Evolutionary conservation across 2,888 invertebrate species (phyloP).

Genomic region (Julus scanicus): DNA sequence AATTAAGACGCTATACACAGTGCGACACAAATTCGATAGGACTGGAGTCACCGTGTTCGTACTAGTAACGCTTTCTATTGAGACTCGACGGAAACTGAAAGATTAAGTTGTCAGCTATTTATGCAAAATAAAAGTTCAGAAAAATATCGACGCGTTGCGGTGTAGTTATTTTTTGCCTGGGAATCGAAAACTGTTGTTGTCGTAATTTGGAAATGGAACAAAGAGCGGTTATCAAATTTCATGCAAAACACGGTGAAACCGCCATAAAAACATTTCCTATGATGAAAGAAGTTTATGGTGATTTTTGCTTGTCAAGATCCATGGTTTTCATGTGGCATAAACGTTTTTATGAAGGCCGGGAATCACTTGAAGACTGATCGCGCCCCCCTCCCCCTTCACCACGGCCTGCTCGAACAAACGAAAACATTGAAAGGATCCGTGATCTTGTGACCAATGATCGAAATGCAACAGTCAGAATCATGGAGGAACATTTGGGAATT

Average conservation of each 20-base stretch:
- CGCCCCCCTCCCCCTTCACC: conserved; percentile 52
- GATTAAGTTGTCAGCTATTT: too few relatives aligned
- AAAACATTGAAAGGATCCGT: conserved; percentile 58
- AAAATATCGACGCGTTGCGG: too few relatives aligned
- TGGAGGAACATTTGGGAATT: conserved; percentile 46
- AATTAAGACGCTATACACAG: too few relatives aligned
- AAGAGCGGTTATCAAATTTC: conserved; percentile 56
- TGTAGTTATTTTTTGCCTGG: too few relatives aligned
- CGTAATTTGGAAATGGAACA: conserved; percentile 53
- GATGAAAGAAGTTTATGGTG: conserved; percentile 36
- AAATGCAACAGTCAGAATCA: conserved; percentile 57
- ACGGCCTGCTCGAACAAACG: conserved; percentile 57
- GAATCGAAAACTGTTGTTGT: too few relatives aligned
- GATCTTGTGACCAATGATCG: conserved; percentile 56
- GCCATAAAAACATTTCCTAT: conserved; percentile 54
- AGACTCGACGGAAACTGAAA: too few relatives aligned
- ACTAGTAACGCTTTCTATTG: too few relatives aligned
- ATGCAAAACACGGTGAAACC: conserved; percentile 55
- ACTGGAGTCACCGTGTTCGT: too few relatives aligned
- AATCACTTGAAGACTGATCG: conserved; percentile 57
- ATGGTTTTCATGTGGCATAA: conserved; percentile 58
- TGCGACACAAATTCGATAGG: too few relatives aligned
- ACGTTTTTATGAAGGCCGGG: conserved; percentile 54
- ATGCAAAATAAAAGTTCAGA: too few relatives aligned
- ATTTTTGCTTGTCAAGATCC: conserved; percentile 58